These are phyloP conservation scores for Xestia sexstrigata DNA, from an alignment of 2,888 invertebrate species.

Conservation along the genomic window DNA sequence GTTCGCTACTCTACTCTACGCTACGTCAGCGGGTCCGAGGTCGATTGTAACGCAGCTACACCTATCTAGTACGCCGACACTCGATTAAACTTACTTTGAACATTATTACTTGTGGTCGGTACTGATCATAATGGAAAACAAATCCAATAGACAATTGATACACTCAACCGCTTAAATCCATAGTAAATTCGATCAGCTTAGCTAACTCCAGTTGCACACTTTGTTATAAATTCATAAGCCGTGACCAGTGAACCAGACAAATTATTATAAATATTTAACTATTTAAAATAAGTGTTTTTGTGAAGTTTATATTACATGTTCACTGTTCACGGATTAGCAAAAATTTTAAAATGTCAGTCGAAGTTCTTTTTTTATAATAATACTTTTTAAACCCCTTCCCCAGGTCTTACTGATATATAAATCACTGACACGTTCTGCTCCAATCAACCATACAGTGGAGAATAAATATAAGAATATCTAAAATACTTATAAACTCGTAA, in stretches of 20 bases:
- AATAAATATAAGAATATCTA: conserved; percentile 93
- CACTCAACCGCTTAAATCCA: conserved; percentile 88
- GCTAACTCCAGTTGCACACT: conserved; percentile 82
- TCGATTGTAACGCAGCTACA: conserved; percentile 86
- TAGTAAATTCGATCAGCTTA: conserved; percentile 91
- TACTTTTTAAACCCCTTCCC: conserved; percentile 68
- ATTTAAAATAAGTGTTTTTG: conserved; percentile 70
- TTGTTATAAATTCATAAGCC: conserved; percentile 74
- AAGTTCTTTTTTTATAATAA: conserved; percentile 72
- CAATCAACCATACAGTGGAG: conserved; percentile 89
- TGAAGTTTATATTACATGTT: conserved; percentile 67
- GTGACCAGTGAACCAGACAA: conserved; percentile 77
- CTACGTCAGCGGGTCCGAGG: conserved; percentile 88
- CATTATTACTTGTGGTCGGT: conserved; percentile 83
- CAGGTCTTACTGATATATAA: conserved; percentile 70
- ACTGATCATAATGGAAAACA: conserved; percentile 83
- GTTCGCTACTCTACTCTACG: conserved; percentile 89
- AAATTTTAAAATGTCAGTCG: conserved; percentile 85
- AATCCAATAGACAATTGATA: conserved; percentile 84
- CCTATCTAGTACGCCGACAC: conserved; percentile 83
- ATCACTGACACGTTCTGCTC: conserved; percentile 79
- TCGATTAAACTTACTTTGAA: conserved; percentile 83
- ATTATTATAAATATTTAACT: conserved; percentile 65
- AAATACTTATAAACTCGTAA: conserved; percentile 92
- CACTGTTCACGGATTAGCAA: conserved; percentile 78